These are phyloP conservation scores for Sus scrofa DNA, from an alignment of 2,113 vertebrate genomes.

Conservation along the genomic window DNA sequence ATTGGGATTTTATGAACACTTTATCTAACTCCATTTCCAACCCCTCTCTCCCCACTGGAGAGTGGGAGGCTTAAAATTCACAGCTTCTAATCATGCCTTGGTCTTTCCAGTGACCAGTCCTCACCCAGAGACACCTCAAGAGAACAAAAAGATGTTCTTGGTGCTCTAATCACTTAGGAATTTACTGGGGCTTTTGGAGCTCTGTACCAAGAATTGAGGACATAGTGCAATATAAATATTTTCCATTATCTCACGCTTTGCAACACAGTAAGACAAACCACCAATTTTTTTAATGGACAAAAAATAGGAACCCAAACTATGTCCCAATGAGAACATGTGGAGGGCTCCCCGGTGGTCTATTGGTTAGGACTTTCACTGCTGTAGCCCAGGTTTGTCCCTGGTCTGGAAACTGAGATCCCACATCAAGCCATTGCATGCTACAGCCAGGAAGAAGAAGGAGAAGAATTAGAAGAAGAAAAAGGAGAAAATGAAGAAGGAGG, in stretches of 20 bases:
- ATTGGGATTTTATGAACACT: not conserved
- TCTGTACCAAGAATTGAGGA: not conserved
- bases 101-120: not conserved
- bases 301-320: not conserved
- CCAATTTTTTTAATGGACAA: not conserved
- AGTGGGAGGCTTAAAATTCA: not conserved
- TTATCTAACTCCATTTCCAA: not conserved
- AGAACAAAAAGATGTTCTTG: not conserved
- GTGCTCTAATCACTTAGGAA: not conserved
- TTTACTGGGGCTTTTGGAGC: not conserved
- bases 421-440: no score
- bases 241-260: not conserved
- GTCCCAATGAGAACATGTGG: not conserved
- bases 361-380: no score
- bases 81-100: not conserved
- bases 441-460: no score
- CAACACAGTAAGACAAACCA: not conserved
- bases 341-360: no score
- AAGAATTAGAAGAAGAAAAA: no score
- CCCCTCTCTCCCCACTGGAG: not conserved
- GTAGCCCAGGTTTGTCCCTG: no score
- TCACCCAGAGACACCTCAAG: not conserved
- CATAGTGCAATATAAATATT: slow-evolving; percentile 1
- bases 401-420: no score
- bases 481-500: no score